Conservation (phyloP, 2,797 vertebrate species). For the Peromyscus nudipes region DNA sequence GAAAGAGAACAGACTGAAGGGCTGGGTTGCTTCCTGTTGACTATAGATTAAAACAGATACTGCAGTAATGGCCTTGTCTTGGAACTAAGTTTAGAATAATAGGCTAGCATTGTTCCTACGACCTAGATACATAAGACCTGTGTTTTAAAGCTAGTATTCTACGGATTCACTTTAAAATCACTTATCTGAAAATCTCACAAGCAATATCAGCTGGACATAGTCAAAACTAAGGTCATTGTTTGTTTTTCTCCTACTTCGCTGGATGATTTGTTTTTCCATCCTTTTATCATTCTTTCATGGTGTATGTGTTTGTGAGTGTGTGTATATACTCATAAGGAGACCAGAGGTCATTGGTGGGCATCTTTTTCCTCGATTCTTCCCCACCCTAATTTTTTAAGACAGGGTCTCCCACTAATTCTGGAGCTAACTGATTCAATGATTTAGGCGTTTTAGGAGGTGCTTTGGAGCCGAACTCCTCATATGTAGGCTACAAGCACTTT, state of each 20-base stretch:
- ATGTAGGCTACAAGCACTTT: not conserved
- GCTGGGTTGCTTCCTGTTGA: slow-evolving; percentile 34
- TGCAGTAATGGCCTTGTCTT: not conserved
- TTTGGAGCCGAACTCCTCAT: not conserved
- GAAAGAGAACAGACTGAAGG: slow-evolving; percentile 6
- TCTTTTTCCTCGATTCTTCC: not conserved
- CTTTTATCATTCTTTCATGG: not conserved
- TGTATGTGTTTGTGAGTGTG: not conserved
- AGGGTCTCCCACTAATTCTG: not conserved
- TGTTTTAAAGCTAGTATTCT: slow-evolving; percentile 1
- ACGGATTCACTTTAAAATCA: not conserved
- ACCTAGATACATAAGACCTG: not conserved
- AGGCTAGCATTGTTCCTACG: not conserved
- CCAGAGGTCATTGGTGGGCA: not conserved
- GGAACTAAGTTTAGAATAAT: not conserved
- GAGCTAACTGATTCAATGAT: not conserved
- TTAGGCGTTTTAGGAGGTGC: not conserved
- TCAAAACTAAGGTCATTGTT: not conserved
- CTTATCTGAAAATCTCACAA: not conserved
- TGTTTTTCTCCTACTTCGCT: not conserved
- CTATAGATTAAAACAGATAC: not conserved
- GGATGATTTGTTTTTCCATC: not conserved
- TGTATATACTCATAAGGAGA: not conserved
- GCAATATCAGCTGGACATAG: not conserved
- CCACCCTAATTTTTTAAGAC: not conserved